Evolutionary conservation across 2,797 vertebrate species (phyloP).

Genomic region (Anisognathus igniventris): DNA sequence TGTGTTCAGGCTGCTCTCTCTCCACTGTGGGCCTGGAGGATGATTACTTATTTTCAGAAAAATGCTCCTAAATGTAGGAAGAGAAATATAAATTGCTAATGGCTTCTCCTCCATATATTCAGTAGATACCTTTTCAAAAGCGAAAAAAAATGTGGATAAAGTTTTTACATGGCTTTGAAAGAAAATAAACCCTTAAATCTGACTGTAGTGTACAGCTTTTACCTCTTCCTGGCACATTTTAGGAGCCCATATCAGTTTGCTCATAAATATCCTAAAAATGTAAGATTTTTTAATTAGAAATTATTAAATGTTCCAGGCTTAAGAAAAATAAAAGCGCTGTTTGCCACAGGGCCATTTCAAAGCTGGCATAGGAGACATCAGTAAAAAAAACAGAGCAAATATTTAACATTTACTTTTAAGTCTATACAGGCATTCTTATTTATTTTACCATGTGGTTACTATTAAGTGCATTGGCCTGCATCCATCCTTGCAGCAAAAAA

Average conservation of each 20-base stretch:
- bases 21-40: neutral
- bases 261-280: conserved; percentile 49
- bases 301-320: conserved; percentile 27
- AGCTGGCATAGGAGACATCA: conserved; percentile 4
- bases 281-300: conserved; percentile 47
- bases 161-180: neutral
- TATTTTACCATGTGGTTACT: conserved; percentile 63
- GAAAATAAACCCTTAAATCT: neutral
- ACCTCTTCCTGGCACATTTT: neutral
- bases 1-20: neutral
- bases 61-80: neutral
- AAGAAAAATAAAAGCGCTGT: neutral
- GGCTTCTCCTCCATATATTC: neutral
- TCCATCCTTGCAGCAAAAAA: conserved; percentile 6
- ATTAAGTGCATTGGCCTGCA: conserved; percentile 56
- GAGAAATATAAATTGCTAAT: neutral
- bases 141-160: neutral
- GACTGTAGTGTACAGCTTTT: neutral
- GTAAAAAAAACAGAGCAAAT: conserved; percentile 36
- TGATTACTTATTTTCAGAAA: conserved; percentile 27
- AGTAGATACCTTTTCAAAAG: neutral
- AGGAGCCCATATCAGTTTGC: neutral
- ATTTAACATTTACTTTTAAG: conserved; percentile 56
- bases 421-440: conserved; percentile 50
- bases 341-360: conserved; percentile 34